A percentile compares a stretch with the other conserved stretches of the same genome.
Evolutionary conservation across 2,113 vertebrate genomes (phyloP).

Genomic region (Psettodes erumei): DNA sequence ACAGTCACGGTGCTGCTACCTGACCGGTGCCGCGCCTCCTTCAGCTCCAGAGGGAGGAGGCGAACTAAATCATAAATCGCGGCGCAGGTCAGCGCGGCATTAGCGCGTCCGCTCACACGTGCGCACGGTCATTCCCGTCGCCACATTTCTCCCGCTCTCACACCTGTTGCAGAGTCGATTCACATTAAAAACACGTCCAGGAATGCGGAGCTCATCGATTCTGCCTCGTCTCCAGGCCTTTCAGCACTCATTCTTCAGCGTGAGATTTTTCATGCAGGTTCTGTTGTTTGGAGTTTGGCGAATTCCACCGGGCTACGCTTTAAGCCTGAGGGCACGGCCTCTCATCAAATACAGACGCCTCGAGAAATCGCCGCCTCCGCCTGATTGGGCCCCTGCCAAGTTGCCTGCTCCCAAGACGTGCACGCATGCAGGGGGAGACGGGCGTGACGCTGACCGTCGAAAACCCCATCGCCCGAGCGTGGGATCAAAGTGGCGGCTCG

Average conservation of each 20-base stretch:
- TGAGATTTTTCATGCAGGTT: not conserved
- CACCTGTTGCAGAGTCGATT: conserved; percentile 46
- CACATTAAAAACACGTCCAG: not conserved
- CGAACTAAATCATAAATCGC: conserved; percentile 36
- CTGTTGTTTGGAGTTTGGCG: conserved; percentile 28
- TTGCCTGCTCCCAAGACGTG: not conserved
- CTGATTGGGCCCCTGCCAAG: conserved; percentile 21
- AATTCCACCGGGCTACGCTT: conserved; percentile 4
- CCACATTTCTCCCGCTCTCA: not conserved
- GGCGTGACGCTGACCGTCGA: conserved; percentile 14
- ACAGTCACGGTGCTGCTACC: conserved; percentile 41
- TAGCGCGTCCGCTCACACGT: conserved; percentile 31
- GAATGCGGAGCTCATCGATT: not conserved
- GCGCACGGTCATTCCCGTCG: not conserved
- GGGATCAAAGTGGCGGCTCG: conserved; percentile 65
- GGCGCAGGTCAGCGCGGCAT: conserved; percentile 14
- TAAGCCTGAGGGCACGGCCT: conserved; percentile 22
- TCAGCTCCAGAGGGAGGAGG: conserved; percentile 12
- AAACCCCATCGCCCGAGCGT: conserved; percentile 29
- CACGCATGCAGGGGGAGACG: conserved; percentile 13
- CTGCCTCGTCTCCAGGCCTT: conserved; percentile 11
- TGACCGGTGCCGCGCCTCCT: conserved; percentile 31
- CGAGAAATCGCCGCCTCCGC: conserved; percentile 32
- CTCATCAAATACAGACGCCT: conserved; percentile 42
- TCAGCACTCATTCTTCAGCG: conserved; percentile 2